A percentile compares a stretch with the other conserved stretches of the same genome.
These are phyloP conservation scores for Scartelaos histophorus DNA, from an alignment of 2,113 vertebrate genomes.

Conservation along the genomic window DNA sequence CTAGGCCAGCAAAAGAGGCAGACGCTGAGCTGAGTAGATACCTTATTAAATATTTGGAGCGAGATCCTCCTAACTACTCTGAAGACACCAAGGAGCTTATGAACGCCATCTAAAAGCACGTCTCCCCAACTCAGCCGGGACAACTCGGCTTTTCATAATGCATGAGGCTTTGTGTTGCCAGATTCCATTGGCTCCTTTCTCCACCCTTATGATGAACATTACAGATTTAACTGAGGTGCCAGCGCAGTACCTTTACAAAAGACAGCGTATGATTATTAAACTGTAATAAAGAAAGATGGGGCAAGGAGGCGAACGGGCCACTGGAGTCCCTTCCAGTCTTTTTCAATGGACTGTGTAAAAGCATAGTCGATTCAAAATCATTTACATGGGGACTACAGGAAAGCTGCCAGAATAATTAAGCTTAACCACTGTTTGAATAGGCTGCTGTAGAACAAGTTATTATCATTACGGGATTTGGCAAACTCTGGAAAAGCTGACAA, in stretches of 20 bases:
- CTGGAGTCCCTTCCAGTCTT: conserved; percentile 9
- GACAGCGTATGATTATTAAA: conserved; percentile 56
- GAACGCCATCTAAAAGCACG: conserved; percentile 35
- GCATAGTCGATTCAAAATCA: conserved; percentile 45
- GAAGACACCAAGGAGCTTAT: conserved; percentile 21
- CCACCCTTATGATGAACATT: conserved; percentile 35
- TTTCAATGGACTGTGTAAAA: conserved; percentile 60
- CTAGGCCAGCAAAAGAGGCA: background rate
- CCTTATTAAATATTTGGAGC: conserved; percentile 14
- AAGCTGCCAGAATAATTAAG: conserved; percentile 41
- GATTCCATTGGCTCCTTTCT: conserved; percentile 20
- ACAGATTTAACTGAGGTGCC: conserved; percentile 42
- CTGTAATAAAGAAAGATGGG: conserved; percentile 49
- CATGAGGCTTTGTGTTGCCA: conserved; percentile 31
- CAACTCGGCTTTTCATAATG: conserved; percentile 48
- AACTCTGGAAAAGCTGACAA: background rate
- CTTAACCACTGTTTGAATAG: conserved; percentile 35
- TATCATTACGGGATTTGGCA: conserved; percentile 1
- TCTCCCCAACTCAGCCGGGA: conserved; percentile 40
- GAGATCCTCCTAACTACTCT: conserved; percentile 9
- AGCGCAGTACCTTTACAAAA: conserved; percentile 51
- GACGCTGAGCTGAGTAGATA: background rate
- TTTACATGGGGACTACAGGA: conserved; percentile 54
- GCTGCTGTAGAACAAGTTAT: conserved; percentile 1
- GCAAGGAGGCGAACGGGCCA: background rate